phyloP scores from a whole-genome alignment of 2,797 vertebrate species.

The Discoglossus pictus region DNA sequence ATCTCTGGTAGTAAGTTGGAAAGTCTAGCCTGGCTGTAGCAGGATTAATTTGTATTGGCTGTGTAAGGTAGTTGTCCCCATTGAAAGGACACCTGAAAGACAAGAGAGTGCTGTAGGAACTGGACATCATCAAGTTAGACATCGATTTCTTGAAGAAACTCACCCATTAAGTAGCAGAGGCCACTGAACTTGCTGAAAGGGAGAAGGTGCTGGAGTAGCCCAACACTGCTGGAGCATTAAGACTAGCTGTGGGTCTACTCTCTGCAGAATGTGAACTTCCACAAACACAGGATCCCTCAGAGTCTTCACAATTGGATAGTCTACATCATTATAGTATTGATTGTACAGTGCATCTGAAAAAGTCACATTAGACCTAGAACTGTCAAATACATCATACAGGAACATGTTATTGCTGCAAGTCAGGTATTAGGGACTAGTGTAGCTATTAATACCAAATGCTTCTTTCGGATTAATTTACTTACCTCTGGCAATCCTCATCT shows the following conservation, averaged over 20 bases:
- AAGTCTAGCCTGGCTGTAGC: constrained; percentile 46
- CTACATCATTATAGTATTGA: constrained; percentile 45
- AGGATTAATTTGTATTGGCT: constrained; percentile 38
- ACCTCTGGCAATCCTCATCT: constrained; percentile 33
- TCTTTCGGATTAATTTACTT: background rate
- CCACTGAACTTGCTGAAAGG: constrained; percentile 62
- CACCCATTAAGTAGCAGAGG: constrained; percentile 62
- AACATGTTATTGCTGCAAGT: no score
- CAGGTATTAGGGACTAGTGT: no score
- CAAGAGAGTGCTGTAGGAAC: no score
- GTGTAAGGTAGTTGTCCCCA: constrained; percentile 65
- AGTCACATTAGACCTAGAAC: background rate
- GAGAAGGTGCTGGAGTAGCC: constrained; percentile 55
- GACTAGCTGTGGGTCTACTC: constrained; percentile 60
- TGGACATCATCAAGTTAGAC: no score
- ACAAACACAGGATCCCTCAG: constrained; percentile 60
- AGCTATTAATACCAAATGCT: no score
- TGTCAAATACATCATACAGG: no score
- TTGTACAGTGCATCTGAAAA: constrained; percentile 54
- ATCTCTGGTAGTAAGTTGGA: constrained; percentile 59
- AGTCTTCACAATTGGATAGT: constrained; percentile 60
- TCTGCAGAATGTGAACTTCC: constrained; percentile 64
- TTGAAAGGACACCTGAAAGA: constrained; percentile 57
- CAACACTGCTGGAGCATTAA: constrained; percentile 65
- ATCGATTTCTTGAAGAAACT: no score